These are phyloP conservation scores for Carterocephalus palaemon DNA, from an alignment of 2,888 invertebrate genomes.

Conservation along the genomic window DNA sequence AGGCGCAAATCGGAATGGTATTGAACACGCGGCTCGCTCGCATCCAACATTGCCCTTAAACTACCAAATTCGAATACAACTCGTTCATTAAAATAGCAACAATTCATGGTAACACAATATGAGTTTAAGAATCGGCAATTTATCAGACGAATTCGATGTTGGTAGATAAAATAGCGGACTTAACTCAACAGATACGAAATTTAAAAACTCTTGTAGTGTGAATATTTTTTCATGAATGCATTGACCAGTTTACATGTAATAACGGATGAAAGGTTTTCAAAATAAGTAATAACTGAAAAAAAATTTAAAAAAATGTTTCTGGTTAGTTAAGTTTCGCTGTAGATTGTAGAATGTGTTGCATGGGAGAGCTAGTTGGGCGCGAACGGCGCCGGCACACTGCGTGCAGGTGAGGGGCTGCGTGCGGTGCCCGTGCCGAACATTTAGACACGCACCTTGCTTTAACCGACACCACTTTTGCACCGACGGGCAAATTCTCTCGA, in stretches of 20 bases:
- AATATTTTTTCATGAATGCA: too few species aligned
- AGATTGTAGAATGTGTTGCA: not conserved
- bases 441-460: constrained; percentile 96
- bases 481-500: constrained; percentile 98
- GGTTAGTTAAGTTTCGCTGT: constrained; percentile 4
- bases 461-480: constrained; percentile 98
- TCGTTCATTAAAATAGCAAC: constrained; percentile 1
- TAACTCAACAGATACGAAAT: constrained; percentile 6
- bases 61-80: constrained; percentile 32
- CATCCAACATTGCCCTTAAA: constrained; percentile 60
- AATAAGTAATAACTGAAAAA: too few species aligned
- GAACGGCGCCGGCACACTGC: constrained; percentile 50
- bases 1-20: constrained; percentile 64
- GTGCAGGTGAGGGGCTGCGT: constrained; percentile 80
- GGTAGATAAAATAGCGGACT: constrained; percentile 19
- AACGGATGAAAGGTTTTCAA: too few species aligned
- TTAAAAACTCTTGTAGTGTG: not conserved
- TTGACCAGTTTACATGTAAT: too few species aligned
- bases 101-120: not conserved
- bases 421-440: constrained; percentile 80
- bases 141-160: constrained; percentile 24
- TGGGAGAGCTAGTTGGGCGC: constrained; percentile 23
- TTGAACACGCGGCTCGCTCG: constrained; percentile 61
- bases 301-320: too few species aligned
- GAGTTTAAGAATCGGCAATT: not conserved